Evolutionary conservation across 2,797 vertebrate species (phyloP).

Genomic region (Poecilia wingei): DNA sequence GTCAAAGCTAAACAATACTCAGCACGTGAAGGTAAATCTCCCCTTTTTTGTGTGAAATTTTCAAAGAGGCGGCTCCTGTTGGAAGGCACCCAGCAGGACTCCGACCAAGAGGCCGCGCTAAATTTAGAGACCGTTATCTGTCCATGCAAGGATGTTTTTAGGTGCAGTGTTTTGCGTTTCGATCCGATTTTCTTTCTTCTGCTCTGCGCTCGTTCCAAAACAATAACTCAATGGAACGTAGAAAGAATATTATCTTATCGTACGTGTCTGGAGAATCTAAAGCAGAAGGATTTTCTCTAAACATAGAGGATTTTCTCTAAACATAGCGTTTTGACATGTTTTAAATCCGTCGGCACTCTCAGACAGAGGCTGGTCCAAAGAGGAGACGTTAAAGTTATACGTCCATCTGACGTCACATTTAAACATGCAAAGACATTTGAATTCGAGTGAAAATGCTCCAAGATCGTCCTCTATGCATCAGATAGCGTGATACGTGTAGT

Average conservation of each 20-base stretch:
- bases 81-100: conserved; percentile 32
- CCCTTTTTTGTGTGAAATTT: conserved; percentile 39
- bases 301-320: neutral
- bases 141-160: conserved; percentile 37
- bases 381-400: neutral
- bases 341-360: neutral
- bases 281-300: neutral
- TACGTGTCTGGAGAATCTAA: neutral
- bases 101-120: conserved; percentile 40
- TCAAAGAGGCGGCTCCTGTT: conserved; percentile 34
- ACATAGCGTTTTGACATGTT: neutral
- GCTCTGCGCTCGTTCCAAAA: neutral
- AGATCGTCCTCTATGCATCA: neutral
- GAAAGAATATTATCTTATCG: neutral
- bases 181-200: neutral
- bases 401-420: neutral
- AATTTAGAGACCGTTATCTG: conserved; percentile 52
- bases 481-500: neutral
- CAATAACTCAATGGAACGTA: neutral
- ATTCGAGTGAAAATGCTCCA: neutral
- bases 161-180: conserved; percentile 12
- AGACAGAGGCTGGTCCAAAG: neutral
- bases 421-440: neutral
- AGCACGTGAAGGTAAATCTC: conserved; percentile 44
- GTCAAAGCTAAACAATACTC: conserved; percentile 30